Evolutionary conservation across 2,113 vertebrate species (phyloP), one percentile per base, ranked within the genome.

Genomic region (Lethenteron camtschaticum): DNA sequence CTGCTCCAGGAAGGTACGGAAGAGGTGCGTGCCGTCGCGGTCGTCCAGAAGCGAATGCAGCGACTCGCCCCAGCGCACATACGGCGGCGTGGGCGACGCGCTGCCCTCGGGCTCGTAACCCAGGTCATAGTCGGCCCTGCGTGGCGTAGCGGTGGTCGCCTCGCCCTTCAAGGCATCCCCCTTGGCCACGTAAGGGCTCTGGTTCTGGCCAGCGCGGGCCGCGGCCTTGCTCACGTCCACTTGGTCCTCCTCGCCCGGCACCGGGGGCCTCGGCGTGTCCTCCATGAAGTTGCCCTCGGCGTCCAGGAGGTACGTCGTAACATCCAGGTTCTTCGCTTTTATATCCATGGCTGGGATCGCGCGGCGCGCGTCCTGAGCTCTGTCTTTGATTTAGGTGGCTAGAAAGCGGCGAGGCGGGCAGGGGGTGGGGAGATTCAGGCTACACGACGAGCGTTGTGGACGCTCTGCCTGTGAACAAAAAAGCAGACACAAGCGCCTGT

Each of bases 81-180:
- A 91, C 12, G 94, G 94, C 1, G 94, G 94, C 3, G 92, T 99
- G 8, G 92, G 92, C 0, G 94, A 99, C 60, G 94, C 92, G 2
- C 94, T 99, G 68, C 94, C 94, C 78, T 99, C 94, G 0, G 94
- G 94, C 76, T 99, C 94, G 0, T 95, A 99, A 68, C 92, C 94
- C 81, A 97, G 78, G 79, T 99, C 94, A 80, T 95, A 77, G 77
- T 99, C 94, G 0, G 94, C 85, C 70, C 94, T 82, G 73, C 94
- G 78, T 0, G 92, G 94, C 0, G 89, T 96, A 6, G 91, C 90
- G 0, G 85, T 87, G 7, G 89, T 82, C 0, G 81, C 81, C 79
- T 96, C 90, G 2, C 80, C 83, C 78, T 89, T 89, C 24, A 82
- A 75, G 74, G 75, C 79, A 7, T 87, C 85, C 0, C 75, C 79